Base-by-base conservation (phyloP, 1,140 invertebrate genomes). In the Capitella teleta region DNA sequence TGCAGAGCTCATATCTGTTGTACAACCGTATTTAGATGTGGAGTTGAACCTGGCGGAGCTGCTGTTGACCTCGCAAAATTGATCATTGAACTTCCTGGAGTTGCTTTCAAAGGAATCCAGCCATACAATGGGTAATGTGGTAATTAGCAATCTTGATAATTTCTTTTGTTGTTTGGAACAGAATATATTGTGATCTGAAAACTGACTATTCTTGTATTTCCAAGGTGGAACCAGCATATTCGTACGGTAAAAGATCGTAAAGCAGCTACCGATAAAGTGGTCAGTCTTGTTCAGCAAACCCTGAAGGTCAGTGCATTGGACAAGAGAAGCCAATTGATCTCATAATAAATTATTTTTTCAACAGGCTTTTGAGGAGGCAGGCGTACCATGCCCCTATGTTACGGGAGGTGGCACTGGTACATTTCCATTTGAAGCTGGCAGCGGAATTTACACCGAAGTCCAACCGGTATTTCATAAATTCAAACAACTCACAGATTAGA, bases 401-500 rank as follows among this genome's bases (percentile, higher is more conserved):
- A 59, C 57, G n/a, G 57, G 57, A 14, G 57, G 52, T 28, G 57
- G 57, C 1, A 59, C 57, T 3, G 57, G 57, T 6, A 53, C 52
- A n/a, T 59, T 55, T 45, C 45, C 49, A 19, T 55, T 38, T 21
- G 57, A 59, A 34, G 55, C 57, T 26, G 52, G 21, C 23, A 57
- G 49, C 41, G 42, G 41, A n/a, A 48, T 59, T 10, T 59, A 57
- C 53, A 59, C 57, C 12, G 57, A 59, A 44, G 55, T 59, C 1
- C 55, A 59, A 42, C 57, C 57, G 25, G 47, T 58, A 58, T 58
- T 55, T 52, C 54, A 54, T n/a, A n/a, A n/a, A n/a, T n/a, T n/a
- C n/a, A n/a, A n/a, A n/a, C n/a, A n/a, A n/a, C n/a, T n/a, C n/a
- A n/a, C n/a, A n/a, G n/a, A n/a, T n/a, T n/a, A n/a, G n/a, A n/a